Conservation (phyloP, 2,888 invertebrate genomes). For the Acronicta psi region DNA sequence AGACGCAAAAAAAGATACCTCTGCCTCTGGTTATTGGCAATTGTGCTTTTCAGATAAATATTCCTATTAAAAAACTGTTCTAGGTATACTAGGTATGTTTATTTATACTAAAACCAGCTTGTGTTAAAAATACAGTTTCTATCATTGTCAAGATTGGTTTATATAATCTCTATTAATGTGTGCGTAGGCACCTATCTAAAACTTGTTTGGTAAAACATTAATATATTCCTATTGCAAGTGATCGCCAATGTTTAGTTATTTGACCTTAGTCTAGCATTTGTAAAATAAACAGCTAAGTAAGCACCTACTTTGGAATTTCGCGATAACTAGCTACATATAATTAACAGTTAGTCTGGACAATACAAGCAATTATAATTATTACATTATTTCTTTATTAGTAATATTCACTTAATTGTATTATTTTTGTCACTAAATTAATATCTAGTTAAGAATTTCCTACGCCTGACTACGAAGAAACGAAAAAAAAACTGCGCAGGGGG, state of each 20-base stretch:
- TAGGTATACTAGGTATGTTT: too few relatives aligned
- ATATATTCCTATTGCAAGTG: constrained; percentile 61
- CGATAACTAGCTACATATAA: constrained; percentile 26
- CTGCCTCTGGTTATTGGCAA: too few relatives aligned
- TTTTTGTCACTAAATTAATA: too few relatives aligned
- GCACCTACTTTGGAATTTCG: constrained; percentile 56
- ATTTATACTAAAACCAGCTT: too few relatives aligned
- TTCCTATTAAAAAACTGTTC: too few relatives aligned
- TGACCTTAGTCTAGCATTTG: constrained; percentile 59
- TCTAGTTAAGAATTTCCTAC: too few relatives aligned
- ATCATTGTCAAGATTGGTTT: constrained; percentile 6
- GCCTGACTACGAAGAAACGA: too few relatives aligned
- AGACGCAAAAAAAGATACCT: too few relatives aligned
- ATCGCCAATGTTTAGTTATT: constrained; percentile 62
- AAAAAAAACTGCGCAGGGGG: too few relatives aligned
- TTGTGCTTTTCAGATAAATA: too few relatives aligned
- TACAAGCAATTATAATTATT: constrained; percentile 1
- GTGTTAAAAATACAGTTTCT: background rate
- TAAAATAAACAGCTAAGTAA: constrained; percentile 58
- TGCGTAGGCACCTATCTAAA: constrained; percentile 38
- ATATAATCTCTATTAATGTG: constrained; percentile 29
- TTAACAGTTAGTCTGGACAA: constrained; percentile 1
- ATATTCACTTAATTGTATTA: too few relatives aligned
- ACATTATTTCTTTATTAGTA: too few relatives aligned
- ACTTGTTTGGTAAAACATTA: constrained; percentile 58